Evolutionary conservation across 2,113 vertebrate species (phyloP).

Genomic region (Cyprinodon brontotheroides): DNA sequence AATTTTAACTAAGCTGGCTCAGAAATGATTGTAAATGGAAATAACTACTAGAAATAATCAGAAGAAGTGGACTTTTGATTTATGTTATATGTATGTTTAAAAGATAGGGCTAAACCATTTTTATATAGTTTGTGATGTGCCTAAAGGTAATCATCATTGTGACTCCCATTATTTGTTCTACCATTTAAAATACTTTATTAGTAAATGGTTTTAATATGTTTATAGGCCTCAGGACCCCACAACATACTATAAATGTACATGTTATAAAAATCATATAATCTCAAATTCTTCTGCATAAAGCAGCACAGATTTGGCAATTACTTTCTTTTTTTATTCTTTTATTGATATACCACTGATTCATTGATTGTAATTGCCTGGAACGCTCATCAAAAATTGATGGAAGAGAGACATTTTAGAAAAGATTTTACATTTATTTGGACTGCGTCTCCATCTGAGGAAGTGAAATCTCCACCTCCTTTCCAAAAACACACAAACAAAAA

Average conservation of each 20-base stretch:
- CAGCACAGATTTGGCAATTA: slow-evolving; percentile 50
- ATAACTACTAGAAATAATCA: neutral
- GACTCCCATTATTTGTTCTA: neutral
- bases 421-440: slow-evolving; percentile 69
- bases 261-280: neutral
- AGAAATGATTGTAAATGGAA: neutral
- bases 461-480: slow-evolving; percentile 53
- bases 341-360: slow-evolving; percentile 62
- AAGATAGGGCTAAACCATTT: neutral
- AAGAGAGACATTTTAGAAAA: slow-evolving; percentile 57
- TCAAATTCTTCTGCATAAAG: slow-evolving; percentile 28
- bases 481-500: slow-evolving; percentile 68
- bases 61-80: neutral
- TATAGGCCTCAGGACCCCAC: neutral
- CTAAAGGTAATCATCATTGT: neutral
- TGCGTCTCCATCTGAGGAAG: slow-evolving; percentile 61
- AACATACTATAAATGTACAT: slow-evolving; percentile 6
- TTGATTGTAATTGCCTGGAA: slow-evolving; percentile 62
- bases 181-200: neutral
- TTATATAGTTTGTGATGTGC: neutral
- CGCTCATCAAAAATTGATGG: slow-evolving; percentile 58
- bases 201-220: neutral
- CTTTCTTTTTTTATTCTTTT: slow-evolving; percentile 41
- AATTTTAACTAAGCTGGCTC: neutral
- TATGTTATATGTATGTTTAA: neutral